Conservation (phyloP, 2,888 invertebrate species). For the Macrosoma leucophasiata region DNA sequence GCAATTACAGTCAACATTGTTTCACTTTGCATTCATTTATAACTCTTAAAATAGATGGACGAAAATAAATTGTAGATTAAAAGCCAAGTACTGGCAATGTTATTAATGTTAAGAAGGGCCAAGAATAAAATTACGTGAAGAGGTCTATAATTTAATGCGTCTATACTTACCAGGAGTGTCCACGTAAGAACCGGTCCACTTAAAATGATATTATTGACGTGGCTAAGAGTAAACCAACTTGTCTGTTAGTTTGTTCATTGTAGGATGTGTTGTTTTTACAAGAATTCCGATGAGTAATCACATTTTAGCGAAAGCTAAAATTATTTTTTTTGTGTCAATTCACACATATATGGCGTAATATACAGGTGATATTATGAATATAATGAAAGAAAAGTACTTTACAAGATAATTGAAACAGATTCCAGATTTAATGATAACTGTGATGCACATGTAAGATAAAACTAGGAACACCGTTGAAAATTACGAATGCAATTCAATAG, state of each 20-base stretch:
- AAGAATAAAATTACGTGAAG: constrained; percentile 27
- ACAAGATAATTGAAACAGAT: too few species aligned
- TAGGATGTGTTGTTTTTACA: constrained; percentile 32
- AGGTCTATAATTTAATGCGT: constrained; percentile 40
- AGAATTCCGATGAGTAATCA: constrained; percentile 31
- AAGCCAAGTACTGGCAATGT: constrained; percentile 13
- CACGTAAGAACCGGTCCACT: constrained; percentile 58
- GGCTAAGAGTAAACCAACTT: constrained; percentile 31
- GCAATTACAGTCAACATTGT: too few species aligned
- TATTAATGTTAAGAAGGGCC: too few species aligned
- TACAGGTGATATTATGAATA: too few species aligned
- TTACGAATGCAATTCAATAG: too few species aligned
- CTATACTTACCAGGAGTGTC: constrained; percentile 41
- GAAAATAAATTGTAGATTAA: constrained; percentile 11
- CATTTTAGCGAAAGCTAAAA: not conserved
- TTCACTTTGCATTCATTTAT: too few species aligned
- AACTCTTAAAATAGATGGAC: constrained; percentile 22
- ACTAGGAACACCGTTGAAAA: too few species aligned
- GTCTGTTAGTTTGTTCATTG: constrained; percentile 19
- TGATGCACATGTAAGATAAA: too few species aligned
- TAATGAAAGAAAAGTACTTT: too few species aligned
- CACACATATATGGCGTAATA: too few species aligned
- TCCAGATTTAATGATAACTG: too few species aligned
- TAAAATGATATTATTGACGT: constrained; percentile 61
- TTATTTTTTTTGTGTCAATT: not conserved